Evolutionary conservation across 2,113 vertebrate species (phyloP).

Genomic region (Cnemophilus loriae): DNA sequence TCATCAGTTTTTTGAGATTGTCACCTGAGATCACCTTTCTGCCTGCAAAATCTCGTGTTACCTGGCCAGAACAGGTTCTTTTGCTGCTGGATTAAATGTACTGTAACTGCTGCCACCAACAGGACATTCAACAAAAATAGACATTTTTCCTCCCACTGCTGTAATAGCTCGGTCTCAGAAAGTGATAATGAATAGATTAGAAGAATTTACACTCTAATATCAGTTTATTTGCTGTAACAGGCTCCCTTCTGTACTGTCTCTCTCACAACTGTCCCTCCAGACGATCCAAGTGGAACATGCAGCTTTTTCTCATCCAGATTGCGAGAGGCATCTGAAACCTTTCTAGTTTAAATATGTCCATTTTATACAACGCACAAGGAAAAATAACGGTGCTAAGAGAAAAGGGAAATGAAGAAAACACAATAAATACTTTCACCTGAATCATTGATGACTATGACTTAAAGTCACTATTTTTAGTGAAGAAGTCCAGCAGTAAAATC

Average conservation of each 20-base stretch:
- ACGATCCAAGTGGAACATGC: fast-evolving
- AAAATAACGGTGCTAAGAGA: neutral
- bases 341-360: neutral
- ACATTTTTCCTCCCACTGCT: neutral
- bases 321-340: neutral
- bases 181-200: neutral
- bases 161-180: neutral
- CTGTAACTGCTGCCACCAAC: conserved; percentile 54
- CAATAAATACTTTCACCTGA: neutral
- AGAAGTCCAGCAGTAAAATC: neutral
- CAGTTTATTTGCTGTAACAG: neutral
- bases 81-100: neutral
- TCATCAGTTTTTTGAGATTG: neutral
- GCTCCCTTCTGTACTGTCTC: neutral
- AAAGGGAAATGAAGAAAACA: neutral
- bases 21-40: neutral
- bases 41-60: neutral
- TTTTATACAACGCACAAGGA: neutral
- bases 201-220: neutral
- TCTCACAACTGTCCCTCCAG: neutral
- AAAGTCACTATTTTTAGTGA: neutral
- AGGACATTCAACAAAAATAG: conserved; percentile 24
- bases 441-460: neutral
- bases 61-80: neutral
- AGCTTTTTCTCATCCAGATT: neutral